Evolutionary conservation across 30 jellyfish, hydroid and myxozoan species (phyloP).

Genomic region (Pelagia noctiluca): DNA sequence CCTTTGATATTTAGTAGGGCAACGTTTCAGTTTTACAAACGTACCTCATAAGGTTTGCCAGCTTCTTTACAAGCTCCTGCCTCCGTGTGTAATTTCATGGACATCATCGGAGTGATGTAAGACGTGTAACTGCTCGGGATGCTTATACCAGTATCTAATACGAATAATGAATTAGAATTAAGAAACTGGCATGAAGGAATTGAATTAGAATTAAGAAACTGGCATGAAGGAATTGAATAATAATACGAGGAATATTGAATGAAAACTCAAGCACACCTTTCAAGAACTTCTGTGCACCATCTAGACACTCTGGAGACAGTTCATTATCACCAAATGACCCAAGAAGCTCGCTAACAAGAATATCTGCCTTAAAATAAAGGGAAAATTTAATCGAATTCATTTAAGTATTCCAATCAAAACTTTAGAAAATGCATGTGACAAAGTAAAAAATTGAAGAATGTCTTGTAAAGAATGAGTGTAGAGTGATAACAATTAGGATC

Average conservation of each 20-base stretch:
- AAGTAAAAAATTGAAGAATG: too few relatives aligned
- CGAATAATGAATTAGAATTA: background rate
- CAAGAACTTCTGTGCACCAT: constrained; percentile 92
- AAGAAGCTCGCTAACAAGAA: constrained; percentile 97
- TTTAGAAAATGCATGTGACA: background rate
- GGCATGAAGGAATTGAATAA: too few relatives aligned
- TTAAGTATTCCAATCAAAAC: background rate
- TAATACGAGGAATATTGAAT: too few relatives aligned
- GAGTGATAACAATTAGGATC: too few relatives aligned
- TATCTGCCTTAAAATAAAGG: constrained; percentile 78
- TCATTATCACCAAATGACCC: constrained; percentile 99
- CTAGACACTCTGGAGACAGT: constrained; percentile 98
- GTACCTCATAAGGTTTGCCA: constrained; percentile 89
- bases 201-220: background rate
- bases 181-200: background rate
- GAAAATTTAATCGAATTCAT: background rate
- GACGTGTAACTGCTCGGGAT: constrained; percentile 97
- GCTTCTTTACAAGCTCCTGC: constrained; percentile 79
- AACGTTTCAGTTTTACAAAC: too few relatives aligned
- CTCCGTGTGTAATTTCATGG: constrained; percentile 85
- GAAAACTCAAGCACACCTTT: constrained; percentile 60
- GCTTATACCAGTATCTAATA: constrained; percentile 86
- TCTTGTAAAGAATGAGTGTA: too few relatives aligned
- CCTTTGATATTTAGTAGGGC: too few relatives aligned
- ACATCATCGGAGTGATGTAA: constrained; percentile 89